phyloP scores from a whole-genome alignment of 2,888 invertebrate genomes.

The Nomada fucata region DNA sequence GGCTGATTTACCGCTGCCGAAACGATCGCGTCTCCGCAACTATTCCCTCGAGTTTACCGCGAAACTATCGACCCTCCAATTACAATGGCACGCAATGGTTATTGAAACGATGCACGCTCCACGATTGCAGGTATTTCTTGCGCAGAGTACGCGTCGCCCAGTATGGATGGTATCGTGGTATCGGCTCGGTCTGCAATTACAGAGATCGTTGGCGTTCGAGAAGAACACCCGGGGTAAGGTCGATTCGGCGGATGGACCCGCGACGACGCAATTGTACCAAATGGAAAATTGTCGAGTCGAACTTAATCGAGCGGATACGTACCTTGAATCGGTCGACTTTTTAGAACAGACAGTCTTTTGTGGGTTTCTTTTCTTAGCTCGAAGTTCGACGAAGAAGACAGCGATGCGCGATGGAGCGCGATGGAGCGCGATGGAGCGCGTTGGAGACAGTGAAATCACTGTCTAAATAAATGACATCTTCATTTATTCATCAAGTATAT shows the following conservation, averaged over 20 bases:
- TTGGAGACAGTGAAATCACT: slow-evolving; percentile 1
- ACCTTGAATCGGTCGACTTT: not conserved
- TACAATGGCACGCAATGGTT: too few relatives aligned
- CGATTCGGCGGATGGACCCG: slow-evolving; percentile 25
- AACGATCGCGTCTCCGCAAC: not conserved
- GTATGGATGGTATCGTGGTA: slow-evolving; percentile 28
- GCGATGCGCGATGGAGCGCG: not conserved
- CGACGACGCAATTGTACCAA: not conserved
- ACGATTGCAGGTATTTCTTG: not conserved
- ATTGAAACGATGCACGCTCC: too few relatives aligned
- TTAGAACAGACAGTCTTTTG: slow-evolving; percentile 1
- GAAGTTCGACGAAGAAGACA: not conserved
- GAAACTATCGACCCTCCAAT: too few relatives aligned
- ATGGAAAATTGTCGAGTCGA: too few relatives aligned
- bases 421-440: too few relatives aligned
- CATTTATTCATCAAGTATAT: not conserved
- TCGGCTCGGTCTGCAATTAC: slow-evolving; percentile 51
- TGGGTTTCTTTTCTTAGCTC: not conserved
- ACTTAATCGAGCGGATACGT: not conserved
- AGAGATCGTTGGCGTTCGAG: slow-evolving; percentile 19
- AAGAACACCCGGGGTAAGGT: not conserved
- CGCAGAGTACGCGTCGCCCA: slow-evolving; percentile 20
- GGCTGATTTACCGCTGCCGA: slow-evolving; percentile 21
- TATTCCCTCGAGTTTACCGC: not conserved
- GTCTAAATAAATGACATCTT: slow-evolving; percentile 19